Evolutionary conservation across 2,113 vertebrate genomes (phyloP).

Genomic region (Cyphomyrus discorhynchus): DNA sequence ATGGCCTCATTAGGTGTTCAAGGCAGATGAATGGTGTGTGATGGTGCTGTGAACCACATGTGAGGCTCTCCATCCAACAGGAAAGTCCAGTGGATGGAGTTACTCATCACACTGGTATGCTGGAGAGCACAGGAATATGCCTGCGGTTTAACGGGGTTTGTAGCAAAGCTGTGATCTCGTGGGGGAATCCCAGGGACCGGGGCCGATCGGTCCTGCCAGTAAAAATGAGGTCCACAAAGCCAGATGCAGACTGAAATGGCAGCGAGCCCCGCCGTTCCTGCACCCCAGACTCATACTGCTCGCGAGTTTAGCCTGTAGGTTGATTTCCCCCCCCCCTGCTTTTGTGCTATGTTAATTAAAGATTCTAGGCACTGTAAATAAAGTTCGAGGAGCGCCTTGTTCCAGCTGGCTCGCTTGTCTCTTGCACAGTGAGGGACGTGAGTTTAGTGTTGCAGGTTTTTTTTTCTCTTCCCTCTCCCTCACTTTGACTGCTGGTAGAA

Average conservation of each 20-base stretch:
- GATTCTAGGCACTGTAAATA: neutral
- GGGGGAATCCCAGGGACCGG: conserved; percentile 9
- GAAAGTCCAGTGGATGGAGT: neutral
- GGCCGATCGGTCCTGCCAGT: neutral
- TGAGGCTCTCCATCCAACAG: neutral
- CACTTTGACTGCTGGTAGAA: neutral
- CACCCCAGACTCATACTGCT: neutral
- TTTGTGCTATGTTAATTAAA: conserved; percentile 7
- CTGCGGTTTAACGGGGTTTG: neutral
- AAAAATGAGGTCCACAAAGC: neutral
- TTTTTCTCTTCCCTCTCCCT: neutral
- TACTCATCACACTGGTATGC: neutral
- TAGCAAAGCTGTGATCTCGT: neutral
- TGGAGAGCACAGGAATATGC: neutral
- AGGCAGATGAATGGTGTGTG: neutral
- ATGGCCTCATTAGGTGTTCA: neutral
- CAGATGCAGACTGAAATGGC: neutral
- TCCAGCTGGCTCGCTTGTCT: neutral
- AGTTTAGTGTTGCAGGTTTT: neutral
- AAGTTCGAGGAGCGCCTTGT: neutral
- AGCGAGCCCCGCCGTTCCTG: neutral
- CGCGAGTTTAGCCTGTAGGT: neutral
- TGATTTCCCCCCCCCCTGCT: neutral
- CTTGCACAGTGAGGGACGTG: neutral
- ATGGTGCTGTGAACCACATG: neutral